Conservation (phyloP, 1,140 invertebrate species). For the Popillia japonica region DNA sequence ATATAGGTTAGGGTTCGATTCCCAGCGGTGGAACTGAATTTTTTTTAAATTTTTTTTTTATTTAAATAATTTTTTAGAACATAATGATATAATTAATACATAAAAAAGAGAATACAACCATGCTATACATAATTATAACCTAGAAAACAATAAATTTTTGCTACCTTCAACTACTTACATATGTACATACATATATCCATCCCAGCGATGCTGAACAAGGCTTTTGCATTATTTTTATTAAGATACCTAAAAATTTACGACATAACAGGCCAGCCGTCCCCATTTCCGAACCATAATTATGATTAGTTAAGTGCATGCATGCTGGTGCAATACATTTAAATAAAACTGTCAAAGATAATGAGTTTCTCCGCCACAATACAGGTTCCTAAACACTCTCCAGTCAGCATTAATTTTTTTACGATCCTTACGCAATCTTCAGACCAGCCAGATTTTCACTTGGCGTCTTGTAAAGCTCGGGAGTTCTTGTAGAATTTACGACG, state of each 20-base stretch:
- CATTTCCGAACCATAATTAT: not conserved
- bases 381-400: not conserved
- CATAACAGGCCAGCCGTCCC: not conserved
- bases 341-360: constrained; percentile 15
- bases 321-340: constrained; percentile 3
- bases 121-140: too few relatives aligned
- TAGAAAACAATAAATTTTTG: too few relatives aligned
- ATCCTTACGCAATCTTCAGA: not conserved
- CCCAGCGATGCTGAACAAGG: not conserved
- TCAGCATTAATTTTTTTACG: not conserved
- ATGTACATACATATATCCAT: not conserved
- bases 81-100: too few relatives aligned
- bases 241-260: not conserved
- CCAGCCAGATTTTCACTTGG: not conserved
- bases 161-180: too few relatives aligned
- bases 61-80: too few relatives aligned
- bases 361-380: not conserved
- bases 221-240: not conserved
- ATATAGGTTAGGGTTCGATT: too few relatives aligned
- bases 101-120: too few relatives aligned
- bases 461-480: too few relatives aligned
- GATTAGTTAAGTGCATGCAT: not conserved
- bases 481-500: too few relatives aligned
- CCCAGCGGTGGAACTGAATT: too few relatives aligned
- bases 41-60: too few relatives aligned